Conservation (phyloP, 2,797 vertebrate genomes). For the Poecilia velifera region DNA sequence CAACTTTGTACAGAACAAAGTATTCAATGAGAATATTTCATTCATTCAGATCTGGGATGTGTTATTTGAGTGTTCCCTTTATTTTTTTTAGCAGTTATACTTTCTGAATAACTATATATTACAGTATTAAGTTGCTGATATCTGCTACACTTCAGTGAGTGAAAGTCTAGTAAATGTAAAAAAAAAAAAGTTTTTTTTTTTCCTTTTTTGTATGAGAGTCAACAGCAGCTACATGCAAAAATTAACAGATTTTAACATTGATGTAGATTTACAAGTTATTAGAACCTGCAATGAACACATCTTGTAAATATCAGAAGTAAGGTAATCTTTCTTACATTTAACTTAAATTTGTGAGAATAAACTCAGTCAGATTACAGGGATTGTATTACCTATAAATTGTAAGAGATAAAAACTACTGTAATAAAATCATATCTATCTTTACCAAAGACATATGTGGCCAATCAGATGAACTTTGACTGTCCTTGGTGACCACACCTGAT, state of each 20-base stretch:
- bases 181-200: background rate
- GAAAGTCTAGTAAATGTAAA: background rate
- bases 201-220: background rate
- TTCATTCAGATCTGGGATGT: too few relatives aligned
- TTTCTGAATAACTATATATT: background rate
- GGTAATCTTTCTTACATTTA: background rate
- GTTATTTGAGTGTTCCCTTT: too few relatives aligned
- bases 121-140: background rate
- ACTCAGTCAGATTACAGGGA: background rate
- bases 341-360: background rate
- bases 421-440: background rate
- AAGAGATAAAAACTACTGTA: background rate
- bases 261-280: background rate
- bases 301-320: background rate
- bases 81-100: too few relatives aligned
- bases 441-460: background rate
- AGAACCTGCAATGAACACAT: background rate
- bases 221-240: background rate
- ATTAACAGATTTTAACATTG: background rate
- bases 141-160: background rate
- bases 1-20: too few relatives aligned
- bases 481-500: background rate
- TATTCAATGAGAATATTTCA: too few relatives aligned
- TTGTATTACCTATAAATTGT: too few relatives aligned
- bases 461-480: background rate